A percentile compares a stretch with the other conserved stretches of the same genome.
Evolutionary conservation across 2,113 vertebrate genomes (phyloP).

Genomic region (Crypturellus undulatus): DNA sequence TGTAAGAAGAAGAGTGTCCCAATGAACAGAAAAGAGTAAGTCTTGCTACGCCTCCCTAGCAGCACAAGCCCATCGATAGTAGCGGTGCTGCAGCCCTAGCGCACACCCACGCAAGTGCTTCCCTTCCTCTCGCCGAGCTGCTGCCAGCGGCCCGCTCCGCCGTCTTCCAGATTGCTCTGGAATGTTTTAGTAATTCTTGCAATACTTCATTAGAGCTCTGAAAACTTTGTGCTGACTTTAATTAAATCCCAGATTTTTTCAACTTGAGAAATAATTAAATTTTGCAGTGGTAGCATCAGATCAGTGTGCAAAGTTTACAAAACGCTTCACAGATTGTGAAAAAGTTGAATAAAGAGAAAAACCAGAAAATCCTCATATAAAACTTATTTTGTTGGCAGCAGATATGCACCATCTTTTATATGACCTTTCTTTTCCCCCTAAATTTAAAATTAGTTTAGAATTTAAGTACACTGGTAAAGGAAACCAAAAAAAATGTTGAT

Average conservation of each 20-base stretch:
- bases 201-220: not conserved
- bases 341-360: not conserved
- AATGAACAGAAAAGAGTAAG: not conserved
- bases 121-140: not conserved
- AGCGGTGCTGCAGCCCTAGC: not conserved
- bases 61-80: not conserved
- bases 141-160: not conserved
- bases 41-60: not conserved
- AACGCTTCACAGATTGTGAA: not conserved
- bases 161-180: not conserved
- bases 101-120: not conserved
- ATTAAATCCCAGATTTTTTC: not conserved
- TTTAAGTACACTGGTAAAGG: not conserved
- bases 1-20: not conserved
- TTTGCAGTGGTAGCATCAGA: not conserved
- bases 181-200: not conserved
- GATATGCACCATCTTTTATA: not conserved
- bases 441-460: constrained; percentile 9
- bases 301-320: not conserved
- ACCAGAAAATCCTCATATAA: not conserved
- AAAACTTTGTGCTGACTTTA: not conserved
- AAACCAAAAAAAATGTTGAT: not conserved
- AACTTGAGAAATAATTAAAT: not conserved
- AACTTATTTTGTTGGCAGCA: not conserved
- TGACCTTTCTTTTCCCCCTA: not conserved